Percentiles rank a stretch among this genome's conserved stretches.
These are phyloP conservation scores for Chaetogeoica ovagalla DNA, from an alignment of 2,888 invertebrate species.

Conservation along the genomic window DNA sequence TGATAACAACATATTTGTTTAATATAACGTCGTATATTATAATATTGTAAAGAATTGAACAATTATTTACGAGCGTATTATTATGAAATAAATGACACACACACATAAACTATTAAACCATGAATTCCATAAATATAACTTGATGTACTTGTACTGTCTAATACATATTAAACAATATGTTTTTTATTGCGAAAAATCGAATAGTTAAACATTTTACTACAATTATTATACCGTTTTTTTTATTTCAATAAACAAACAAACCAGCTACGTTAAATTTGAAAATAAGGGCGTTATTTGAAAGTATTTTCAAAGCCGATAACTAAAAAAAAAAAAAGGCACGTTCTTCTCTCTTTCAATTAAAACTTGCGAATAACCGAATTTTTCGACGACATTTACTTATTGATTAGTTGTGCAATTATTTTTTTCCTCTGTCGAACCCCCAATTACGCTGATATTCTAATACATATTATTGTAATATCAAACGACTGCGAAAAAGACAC, in stretches of 20 bases:
- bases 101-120: too few relatives aligned
- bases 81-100: too few relatives aligned
- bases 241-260: background rate
- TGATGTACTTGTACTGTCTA: too few relatives aligned
- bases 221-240: background rate
- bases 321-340: background rate
- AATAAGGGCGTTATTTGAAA: background rate
- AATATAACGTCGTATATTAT: too few relatives aligned
- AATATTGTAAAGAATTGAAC: too few relatives aligned
- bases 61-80: too few relatives aligned
- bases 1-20: too few relatives aligned
- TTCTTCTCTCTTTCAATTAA: slow-evolving; percentile 5
- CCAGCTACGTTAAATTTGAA: background rate
- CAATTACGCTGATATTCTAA: background rate
- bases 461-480: background rate
- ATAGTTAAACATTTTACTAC: background rate
- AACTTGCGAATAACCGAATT: slow-evolving; percentile 1
- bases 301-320: background rate
- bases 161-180: background rate
- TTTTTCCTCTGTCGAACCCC: background rate
- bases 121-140: too few relatives aligned
- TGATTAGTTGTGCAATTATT: background rate
- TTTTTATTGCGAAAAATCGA: background rate
- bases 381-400: background rate
- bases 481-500: background rate